Percentiles rank a stretch among this genome's conserved stretches.
Evolutionary conservation across 2,113 vertebrate species (phyloP).

Genomic region (Puntigrus tetrazona): DNA sequence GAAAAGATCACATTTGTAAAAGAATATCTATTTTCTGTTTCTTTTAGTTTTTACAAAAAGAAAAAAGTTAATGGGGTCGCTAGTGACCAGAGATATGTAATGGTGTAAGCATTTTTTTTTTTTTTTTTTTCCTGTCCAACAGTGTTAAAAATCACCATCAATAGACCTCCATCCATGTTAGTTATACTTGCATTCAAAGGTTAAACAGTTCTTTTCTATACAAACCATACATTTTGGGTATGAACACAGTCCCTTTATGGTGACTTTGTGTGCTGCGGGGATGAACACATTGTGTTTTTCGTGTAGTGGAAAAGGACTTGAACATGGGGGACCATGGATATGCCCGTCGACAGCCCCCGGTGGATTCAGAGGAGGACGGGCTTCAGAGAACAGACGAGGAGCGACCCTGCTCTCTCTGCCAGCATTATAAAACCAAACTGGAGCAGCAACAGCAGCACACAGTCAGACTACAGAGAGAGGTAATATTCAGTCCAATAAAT

Average conservation of each 20-base stretch:
- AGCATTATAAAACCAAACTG: slow-evolving; percentile 75
- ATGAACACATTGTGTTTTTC: slow-evolving; percentile 1
- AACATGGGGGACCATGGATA: slow-evolving; percentile 78
- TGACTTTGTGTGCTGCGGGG: background rate
- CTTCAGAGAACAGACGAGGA: slow-evolving; percentile 60
- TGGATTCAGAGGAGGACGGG: slow-evolving; percentile 65
- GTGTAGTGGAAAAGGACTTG: slow-evolving; percentile 72
- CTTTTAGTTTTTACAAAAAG: too few species aligned
- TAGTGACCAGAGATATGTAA: too few species aligned
- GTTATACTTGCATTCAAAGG: background rate
- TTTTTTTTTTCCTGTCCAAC: too few species aligned
- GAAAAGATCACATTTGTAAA: too few species aligned
- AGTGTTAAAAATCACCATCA: too few species aligned
- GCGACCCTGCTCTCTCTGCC: slow-evolving; percentile 71
- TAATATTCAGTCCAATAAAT: background rate
- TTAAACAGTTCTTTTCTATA: background rate
- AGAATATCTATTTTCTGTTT: too few species aligned
- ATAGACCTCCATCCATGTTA: too few species aligned
- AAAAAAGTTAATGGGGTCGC: too few species aligned
- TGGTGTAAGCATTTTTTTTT: too few species aligned
- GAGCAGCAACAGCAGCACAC: slow-evolving; percentile 78
- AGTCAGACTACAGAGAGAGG: slow-evolving; percentile 75
- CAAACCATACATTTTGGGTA: background rate
- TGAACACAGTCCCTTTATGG: background rate
- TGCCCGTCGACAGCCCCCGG: slow-evolving; percentile 70